phyloP scores from a whole-genome alignment of 2,888 invertebrate species.

The Hyppa rectilinea region DNA sequence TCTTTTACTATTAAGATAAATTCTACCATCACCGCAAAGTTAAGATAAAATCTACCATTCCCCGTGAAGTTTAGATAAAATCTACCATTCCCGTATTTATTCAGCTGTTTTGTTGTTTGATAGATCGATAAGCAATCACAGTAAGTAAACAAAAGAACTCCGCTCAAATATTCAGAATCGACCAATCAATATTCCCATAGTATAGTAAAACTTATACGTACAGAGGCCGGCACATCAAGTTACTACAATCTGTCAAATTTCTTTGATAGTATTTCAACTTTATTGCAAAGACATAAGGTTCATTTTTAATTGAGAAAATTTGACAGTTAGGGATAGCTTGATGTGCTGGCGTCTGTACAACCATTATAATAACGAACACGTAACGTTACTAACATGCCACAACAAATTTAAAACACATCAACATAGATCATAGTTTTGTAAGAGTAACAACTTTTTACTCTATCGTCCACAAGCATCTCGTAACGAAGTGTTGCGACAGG shows the following conservation, averaged over 20 bases:
- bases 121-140: neutral
- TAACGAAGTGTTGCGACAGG: slow-evolving; percentile 47
- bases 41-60: slow-evolving; percentile 9
- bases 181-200: neutral
- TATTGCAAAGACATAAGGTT: too few species aligned
- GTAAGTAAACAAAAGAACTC: too few species aligned
- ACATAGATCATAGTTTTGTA: slow-evolving; percentile 32
- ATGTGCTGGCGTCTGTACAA: too few species aligned
- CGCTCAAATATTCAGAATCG: slow-evolving; percentile 2
- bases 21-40: neutral
- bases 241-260: too few species aligned
- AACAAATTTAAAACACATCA: slow-evolving; percentile 29
- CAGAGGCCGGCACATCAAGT: too few species aligned
- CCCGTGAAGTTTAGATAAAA: slow-evolving; percentile 1
- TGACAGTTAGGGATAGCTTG: too few species aligned
- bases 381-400: slow-evolving; percentile 10
- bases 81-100: neutral
- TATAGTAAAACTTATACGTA: neutral
- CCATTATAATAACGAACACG: neutral
- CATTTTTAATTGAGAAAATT: too few species aligned
- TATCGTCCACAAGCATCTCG: slow-evolving; percentile 49
- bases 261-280: too few species aligned
- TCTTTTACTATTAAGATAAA: slow-evolving; percentile 11
- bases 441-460: slow-evolving; percentile 31
- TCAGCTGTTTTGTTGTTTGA: neutral